Percentiles rank a stretch among this genome's conserved stretches.
These are phyloP conservation scores for Drosophila neocordata DNA, from an alignment of 1,140 invertebrate genomes.

Conservation along the genomic window DNA sequence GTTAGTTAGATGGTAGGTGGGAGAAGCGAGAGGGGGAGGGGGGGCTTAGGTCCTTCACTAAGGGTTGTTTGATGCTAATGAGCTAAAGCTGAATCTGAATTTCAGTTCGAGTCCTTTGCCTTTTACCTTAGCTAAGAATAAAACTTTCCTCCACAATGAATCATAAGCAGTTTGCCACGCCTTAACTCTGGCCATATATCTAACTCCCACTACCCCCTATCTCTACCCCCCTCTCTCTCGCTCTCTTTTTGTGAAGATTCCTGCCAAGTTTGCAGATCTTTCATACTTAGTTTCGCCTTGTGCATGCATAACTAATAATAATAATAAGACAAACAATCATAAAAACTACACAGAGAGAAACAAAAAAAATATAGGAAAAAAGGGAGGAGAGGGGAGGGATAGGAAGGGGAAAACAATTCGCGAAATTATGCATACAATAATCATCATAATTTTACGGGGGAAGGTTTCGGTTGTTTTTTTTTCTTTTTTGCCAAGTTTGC, in stretches of 20 bases:
- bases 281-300: constrained; percentile 13
- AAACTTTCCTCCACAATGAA: constrained; percentile 32
- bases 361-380: too few relatives aligned
- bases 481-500: constrained; percentile 6
- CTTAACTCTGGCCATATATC: too few relatives aligned
- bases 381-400: too few relatives aligned
- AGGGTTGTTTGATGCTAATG: constrained; percentile 34
- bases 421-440: constrained; percentile 27
- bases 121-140: constrained; percentile 8
- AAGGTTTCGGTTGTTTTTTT: neutral
- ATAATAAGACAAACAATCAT: constrained; percentile 16
- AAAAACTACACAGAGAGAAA: constrained; percentile 5
- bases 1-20: neutral
- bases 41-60: neutral
- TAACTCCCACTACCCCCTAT: neutral
- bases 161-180: constrained; percentile 14
- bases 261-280: constrained; percentile 26
- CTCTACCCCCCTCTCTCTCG: neutral
- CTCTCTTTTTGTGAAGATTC: neutral
- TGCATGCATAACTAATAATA: constrained; percentile 27
- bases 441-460: constrained; percentile 55
- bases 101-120: neutral
- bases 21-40: neutral
- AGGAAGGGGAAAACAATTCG: neutral
- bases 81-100: constrained; percentile 7